Conservation (phyloP, 1,140 invertebrate genomes). For the Cotesia typhae region DNA sequence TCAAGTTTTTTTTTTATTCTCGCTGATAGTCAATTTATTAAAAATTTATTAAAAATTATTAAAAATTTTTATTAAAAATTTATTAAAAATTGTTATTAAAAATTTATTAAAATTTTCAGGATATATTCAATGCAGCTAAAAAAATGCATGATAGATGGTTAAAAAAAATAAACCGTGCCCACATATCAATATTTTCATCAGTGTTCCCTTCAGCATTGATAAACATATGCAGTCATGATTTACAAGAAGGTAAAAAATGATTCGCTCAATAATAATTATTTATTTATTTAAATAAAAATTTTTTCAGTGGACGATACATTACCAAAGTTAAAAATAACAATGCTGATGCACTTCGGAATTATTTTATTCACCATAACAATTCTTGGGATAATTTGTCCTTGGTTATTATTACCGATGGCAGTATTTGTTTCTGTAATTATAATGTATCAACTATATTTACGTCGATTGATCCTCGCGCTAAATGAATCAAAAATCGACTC, state of each 20-base stretch:
- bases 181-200: slow-evolving; percentile 40
- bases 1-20: too few species aligned
- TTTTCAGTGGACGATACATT: slow-evolving; percentile 42
- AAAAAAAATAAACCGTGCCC: slow-evolving; percentile 36
- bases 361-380: slow-evolving; percentile 42
- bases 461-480: slow-evolving; percentile 37
- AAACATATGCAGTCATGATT: slow-evolving; percentile 44
- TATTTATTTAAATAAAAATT: neutral
- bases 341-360: slow-evolving; percentile 43
- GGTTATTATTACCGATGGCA: slow-evolving; percentile 37
- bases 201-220: slow-evolving; percentile 39
- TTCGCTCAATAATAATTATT: neutral
- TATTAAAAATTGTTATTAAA: neutral
- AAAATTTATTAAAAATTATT: too few species aligned
- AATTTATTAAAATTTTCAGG: slow-evolving; percentile 32
- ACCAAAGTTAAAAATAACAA: slow-evolving; percentile 43
- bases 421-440: slow-evolving; percentile 33
- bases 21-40: too few species aligned
- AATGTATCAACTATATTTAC: slow-evolving; percentile 34
- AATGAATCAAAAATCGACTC: slow-evolving; percentile 42
- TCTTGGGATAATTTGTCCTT: slow-evolving; percentile 40
- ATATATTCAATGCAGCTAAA: slow-evolving; percentile 35
- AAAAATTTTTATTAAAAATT: too few species aligned
- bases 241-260: slow-evolving; percentile 41
- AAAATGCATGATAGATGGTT: slow-evolving; percentile 43